Base-by-base conservation (phyloP, 2,888 invertebrate genomes). In the Latheticus oryzae region DNA sequence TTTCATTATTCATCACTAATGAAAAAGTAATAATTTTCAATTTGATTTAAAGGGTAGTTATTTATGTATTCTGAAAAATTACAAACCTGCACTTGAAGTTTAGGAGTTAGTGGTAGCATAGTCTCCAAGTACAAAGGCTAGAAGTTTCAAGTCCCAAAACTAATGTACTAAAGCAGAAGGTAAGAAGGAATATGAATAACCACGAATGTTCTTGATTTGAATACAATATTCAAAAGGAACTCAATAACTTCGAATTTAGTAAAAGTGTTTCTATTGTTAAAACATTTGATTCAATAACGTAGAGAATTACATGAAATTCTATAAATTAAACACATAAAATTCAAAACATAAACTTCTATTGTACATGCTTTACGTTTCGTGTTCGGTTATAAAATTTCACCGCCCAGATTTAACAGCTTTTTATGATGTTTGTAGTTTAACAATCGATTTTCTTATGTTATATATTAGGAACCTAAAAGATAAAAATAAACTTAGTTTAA, bases 181-280 rank as follows among this genome's bases (percentile, higher is more conserved):
- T 45, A 45, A 45, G 5, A 28, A 43, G 12, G 28, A 43, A 28
- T 28, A 45, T 32, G 47, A 35, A 47, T 47, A 47, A 47, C 21
- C 13, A 47, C 23, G 47, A 47, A 47, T 47, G 47, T 47, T 47
- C 47, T 47, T 33, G 47, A 47, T 47, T 47, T 47, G 47, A 47
- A 47, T 47, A 33, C 32, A 33, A 47, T 47, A 47, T 47, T 45
- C 21, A 9, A 23, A 19, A 32, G 23, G 30, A 30, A 28, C 28
- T 40, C 40, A 24, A 40, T 30, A 32, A 33, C 33, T 47, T 32
- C 7, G 15, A 11, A 47, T 33, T 47, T 33, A 33, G 47, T 47
- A 19, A 23, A 30, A 28, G 28, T 32, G 16, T 12, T 11, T 11
- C 45, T 43, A 43, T 43, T 43, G 28, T 43, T 17, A 8, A 2